Percentiles rank a stretch among this genome's conserved stretches.
Evolutionary conservation across 2,113 vertebrate species (phyloP).

Genomic region (Lepus europaeus): DNA sequence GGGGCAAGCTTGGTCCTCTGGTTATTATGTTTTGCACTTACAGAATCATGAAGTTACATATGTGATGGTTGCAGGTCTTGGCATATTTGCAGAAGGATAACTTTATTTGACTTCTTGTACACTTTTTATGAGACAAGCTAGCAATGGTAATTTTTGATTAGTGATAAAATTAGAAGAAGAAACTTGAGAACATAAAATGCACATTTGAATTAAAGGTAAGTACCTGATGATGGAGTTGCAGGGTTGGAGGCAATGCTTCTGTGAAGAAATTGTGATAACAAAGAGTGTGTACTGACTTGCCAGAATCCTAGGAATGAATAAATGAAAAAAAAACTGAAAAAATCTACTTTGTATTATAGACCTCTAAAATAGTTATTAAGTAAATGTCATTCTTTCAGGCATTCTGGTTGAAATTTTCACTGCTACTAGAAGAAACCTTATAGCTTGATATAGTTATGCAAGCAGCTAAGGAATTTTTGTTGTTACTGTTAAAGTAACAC

Average conservation of each 20-base stretch:
- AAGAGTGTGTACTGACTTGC: constrained; percentile 47
- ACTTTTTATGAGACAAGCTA: constrained; percentile 52
- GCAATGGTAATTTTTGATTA: constrained; percentile 65
- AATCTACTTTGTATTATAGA: constrained; percentile 4
- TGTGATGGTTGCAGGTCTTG: constrained; percentile 14
- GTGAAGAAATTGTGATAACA: constrained; percentile 44
- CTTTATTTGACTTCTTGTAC: constrained; percentile 62
- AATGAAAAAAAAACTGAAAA: constrained; percentile 60
- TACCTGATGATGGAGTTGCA: constrained; percentile 24
- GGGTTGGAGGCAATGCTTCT: constrained; percentile 18
- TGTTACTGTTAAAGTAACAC: constrained; percentile 26
- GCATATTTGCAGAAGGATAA: constrained; percentile 60
- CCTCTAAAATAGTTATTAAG: constrained; percentile 54
- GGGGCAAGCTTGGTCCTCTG: constrained; percentile 11
- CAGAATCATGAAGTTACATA: background rate
- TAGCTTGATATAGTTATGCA: background rate
- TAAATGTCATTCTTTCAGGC: constrained; percentile 14
- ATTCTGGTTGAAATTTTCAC: constrained; percentile 57
- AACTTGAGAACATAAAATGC: constrained; percentile 60
- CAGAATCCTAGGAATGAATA: constrained; percentile 41
- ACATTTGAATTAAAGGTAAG: constrained; percentile 60
- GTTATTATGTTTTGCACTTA: background rate
- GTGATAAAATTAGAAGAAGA: constrained; percentile 58
- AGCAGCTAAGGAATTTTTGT: constrained; percentile 5
- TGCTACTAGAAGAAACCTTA: background rate